Conservation (phyloP, 2,797 vertebrate genomes). For the Nannoperca australis region DNA sequence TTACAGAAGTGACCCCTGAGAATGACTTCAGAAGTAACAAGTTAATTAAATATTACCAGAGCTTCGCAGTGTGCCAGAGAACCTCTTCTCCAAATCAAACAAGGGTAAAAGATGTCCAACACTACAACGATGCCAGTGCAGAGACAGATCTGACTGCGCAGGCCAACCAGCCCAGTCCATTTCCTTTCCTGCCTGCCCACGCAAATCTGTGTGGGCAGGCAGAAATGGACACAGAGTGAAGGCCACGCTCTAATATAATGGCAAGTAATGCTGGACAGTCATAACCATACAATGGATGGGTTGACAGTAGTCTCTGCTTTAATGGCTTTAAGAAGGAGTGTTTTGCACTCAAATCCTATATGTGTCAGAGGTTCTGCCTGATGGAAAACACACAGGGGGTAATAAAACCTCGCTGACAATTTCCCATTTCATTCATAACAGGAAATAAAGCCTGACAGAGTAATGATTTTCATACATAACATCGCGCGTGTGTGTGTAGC, state of each 20-base stretch:
- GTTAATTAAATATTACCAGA: constrained; percentile 40
- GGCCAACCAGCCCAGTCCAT: constrained; percentile 15
- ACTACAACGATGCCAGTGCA: constrained; percentile 12
- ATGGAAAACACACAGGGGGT: constrained; percentile 23
- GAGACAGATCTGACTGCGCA: constrained; percentile 28
- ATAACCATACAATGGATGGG: constrained; percentile 35
- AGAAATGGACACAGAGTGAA: constrained; percentile 34
- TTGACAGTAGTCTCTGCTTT: constrained; percentile 38
- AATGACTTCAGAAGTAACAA: constrained; percentile 31
- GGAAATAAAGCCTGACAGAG: constrained; percentile 42
- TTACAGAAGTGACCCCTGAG: constrained; percentile 16
- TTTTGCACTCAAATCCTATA: constrained; percentile 55
- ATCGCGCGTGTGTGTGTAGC: constrained; percentile 18
- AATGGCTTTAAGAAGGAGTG: constrained; percentile 51
- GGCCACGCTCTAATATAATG: constrained; percentile 49
- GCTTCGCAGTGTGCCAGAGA: constrained; percentile 4
- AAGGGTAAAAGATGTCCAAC: constrained; percentile 5
- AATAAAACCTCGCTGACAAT: constrained; percentile 39
- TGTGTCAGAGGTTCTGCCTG: constrained; percentile 42
- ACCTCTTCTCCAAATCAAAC: constrained; percentile 27
- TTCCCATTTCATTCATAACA: constrained; percentile 47
- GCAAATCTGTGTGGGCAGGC: constrained; percentile 51
- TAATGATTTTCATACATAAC: constrained; percentile 39
- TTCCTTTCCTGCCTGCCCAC: constrained; percentile 40
- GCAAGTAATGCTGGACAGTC: constrained; percentile 40